A percentile compares a stretch with the other conserved stretches of the same genome.
Evolutionary conservation across 2,797 vertebrate genomes (phyloP).

Genomic region (Vireo griseus): DNA sequence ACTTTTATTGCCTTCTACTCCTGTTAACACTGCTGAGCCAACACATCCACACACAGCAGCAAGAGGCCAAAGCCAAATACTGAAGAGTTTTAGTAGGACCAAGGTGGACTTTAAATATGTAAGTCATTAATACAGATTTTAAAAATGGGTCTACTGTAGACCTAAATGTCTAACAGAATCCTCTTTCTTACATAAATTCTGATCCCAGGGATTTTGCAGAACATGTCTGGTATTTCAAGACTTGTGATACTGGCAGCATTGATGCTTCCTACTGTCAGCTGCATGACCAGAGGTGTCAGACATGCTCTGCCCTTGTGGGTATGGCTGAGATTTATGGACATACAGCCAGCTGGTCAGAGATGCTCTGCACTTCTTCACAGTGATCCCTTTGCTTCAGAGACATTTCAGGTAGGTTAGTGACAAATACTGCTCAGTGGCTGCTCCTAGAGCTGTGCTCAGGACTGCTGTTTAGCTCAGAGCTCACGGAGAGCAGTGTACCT

Average conservation of each 20-base stretch:
- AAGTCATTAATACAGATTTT: background rate
- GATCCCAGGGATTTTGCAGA: background rate
- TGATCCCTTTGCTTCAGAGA: background rate
- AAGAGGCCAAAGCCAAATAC: background rate
- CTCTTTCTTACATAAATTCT: background rate
- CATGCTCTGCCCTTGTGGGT: background rate
- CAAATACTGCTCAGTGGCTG: background rate
- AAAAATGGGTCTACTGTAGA: background rate
- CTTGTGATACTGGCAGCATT: background rate
- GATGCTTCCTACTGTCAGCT: background rate
- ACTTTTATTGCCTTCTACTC: constrained; percentile 36
- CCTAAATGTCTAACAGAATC: background rate
- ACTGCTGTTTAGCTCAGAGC: background rate
- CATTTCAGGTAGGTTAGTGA: background rate
- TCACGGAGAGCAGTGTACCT: accelerated
- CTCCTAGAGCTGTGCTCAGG: background rate
- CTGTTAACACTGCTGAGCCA: constrained; percentile 4
- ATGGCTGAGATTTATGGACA: background rate
- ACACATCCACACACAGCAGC: background rate
- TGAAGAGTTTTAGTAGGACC: background rate
- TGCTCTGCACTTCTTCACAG: background rate
- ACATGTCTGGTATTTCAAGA: background rate
- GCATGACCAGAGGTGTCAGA: accelerated
- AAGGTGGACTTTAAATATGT: background rate
- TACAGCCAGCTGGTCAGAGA: background rate